Percentiles rank a stretch among this genome's conserved stretches.
Evolutionary conservation across 2,113 vertebrate species (phyloP).

Genomic region (Sprattus sprattus): DNA sequence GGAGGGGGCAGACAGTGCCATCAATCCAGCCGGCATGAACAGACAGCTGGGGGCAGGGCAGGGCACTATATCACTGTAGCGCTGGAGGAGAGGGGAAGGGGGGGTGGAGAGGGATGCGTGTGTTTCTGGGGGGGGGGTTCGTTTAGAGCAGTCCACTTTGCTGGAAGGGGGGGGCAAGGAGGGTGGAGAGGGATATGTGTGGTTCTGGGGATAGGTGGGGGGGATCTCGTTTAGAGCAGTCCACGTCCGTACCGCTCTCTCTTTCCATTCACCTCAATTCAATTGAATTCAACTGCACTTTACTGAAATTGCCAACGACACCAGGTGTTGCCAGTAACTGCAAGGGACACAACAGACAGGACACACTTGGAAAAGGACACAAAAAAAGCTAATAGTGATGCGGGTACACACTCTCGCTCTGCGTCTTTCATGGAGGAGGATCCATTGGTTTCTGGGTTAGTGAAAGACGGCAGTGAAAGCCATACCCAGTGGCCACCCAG

Average conservation of each 20-base stretch:
- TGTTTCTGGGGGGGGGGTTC: too few relatives aligned
- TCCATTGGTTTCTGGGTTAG: neutral
- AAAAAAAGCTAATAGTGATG: too few relatives aligned
- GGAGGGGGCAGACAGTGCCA: neutral
- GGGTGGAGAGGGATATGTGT: neutral
- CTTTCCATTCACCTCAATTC: too few relatives aligned
- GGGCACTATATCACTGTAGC: slow-evolving; percentile 1
- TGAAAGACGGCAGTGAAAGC: neutral
- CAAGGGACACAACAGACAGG: neutral
- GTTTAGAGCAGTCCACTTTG: too few relatives aligned
- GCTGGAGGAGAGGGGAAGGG: neutral
- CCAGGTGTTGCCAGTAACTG: neutral
- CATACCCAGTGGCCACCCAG: neutral
- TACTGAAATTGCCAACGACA: neutral
- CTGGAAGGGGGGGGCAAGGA: neutral
- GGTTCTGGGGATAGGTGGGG: neutral
- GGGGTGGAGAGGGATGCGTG: neutral
- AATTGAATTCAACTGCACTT: too few relatives aligned
- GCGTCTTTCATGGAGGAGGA: too few relatives aligned
- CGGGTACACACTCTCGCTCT: too few relatives aligned
- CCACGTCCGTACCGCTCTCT: too few relatives aligned
- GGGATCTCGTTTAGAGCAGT: too few relatives aligned
- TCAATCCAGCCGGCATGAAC: slow-evolving; percentile 9
- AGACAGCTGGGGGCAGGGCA: neutral
- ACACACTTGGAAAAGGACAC: neutral